Conservation (phyloP, 2,888 invertebrate species). For the Thumatha senex region DNA sequence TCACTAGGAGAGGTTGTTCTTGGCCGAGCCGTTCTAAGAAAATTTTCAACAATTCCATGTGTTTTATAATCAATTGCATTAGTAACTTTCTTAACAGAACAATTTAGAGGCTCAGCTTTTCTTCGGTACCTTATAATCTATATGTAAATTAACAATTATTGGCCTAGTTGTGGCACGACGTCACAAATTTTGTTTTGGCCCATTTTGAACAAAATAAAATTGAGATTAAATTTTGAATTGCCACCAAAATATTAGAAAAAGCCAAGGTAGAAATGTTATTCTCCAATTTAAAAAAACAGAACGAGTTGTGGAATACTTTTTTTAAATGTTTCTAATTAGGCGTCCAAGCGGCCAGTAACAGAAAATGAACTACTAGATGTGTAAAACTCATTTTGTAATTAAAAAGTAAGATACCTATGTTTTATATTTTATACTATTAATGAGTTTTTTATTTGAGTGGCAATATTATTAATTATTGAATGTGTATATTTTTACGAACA, state of each 20-base stretch:
- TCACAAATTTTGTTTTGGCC: constrained; percentile 3
- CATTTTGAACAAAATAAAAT: background rate
- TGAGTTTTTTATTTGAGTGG: too few relatives aligned
- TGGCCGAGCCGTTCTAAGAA: constrained; percentile 1
- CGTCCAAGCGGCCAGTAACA: too few relatives aligned
- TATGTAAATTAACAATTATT: constrained; percentile 2
- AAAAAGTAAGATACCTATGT: too few relatives aligned
- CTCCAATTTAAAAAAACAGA: background rate
- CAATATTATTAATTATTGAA: too few relatives aligned
- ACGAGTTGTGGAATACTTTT: background rate
- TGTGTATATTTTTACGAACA: too few relatives aligned
- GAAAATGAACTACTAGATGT: too few relatives aligned
- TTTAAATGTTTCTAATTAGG: too few relatives aligned
- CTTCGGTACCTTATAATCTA: background rate
- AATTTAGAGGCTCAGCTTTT: constrained; percentile 2
- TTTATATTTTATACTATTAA: too few relatives aligned
- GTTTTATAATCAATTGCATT: background rate
- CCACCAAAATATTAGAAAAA: background rate
- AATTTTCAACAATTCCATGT: background rate
- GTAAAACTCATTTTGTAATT: too few relatives aligned
- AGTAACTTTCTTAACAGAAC: constrained; percentile 3
- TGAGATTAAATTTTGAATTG: too few relatives aligned
- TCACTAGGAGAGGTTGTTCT: too few relatives aligned
- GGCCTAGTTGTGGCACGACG: background rate
- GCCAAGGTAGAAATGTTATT: background rate